Base-by-base conservation (phyloP, 2,797 vertebrate genomes). In the Schizothorax lantsangensis region DNA sequence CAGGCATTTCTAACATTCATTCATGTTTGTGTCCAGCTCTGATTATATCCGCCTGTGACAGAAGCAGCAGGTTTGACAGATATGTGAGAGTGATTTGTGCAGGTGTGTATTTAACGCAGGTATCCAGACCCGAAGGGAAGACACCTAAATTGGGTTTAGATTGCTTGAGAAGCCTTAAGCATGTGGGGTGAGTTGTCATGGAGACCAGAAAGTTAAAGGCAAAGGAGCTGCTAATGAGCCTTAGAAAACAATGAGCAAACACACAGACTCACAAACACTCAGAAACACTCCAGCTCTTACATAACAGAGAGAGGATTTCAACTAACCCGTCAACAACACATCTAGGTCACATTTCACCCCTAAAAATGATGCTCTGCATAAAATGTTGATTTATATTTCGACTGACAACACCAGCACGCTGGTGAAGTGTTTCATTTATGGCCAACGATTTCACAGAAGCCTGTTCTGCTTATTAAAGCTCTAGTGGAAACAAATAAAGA, bases 171-270 rank as follows among this genome's bases (percentile, higher is more conserved):
- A 75, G 71, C 72, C 40, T 75, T 75, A 75, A 75, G 82, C 54
- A 66, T 75, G 72, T 26, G 72, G 72, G 82, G 72, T 19, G 54
- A 49, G 82, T 84, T 84, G 26, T 72, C 82, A 84, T 84, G 82
- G 82, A 84, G 72, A 84, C 72, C 12, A 19, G 43, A 36, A 75
- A 84, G 40, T 84, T 75, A 33, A 84, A 84, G 82, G 54, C 82
- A 75, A 75, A 84, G 72, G 69, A 90, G 87, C 64, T 26, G n/a
- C 75, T 82, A 87, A 87, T 77, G 83, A 54, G 38, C 69, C 23
- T 74, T 23, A n/a, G 62, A 19, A 62, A 64, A 47, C 26, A 1
- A 84, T 17, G 3, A n/a, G 21, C 38, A 45, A 5, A 40, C 36
- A 72, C 14, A 66, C 38, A 54, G 62, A 84, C 43, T 26, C 62